Conservation (phyloP, 2,797 vertebrate genomes). For the Melanotaenia parkinsoni region DNA sequence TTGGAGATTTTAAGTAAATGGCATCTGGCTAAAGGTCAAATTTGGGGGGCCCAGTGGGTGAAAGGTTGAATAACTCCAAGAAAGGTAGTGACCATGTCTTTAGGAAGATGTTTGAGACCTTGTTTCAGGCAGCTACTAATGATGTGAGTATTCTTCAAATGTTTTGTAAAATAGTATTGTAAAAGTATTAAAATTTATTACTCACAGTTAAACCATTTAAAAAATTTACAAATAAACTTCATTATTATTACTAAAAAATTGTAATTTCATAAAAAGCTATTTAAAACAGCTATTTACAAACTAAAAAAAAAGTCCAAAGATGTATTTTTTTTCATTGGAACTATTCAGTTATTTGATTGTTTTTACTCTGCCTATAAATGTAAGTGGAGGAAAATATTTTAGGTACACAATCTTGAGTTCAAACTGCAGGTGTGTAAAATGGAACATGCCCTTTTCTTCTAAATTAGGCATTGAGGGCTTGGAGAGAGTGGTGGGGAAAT, state of each 20-base stretch:
- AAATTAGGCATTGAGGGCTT: constrained; percentile 96
- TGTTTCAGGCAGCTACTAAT: constrained; percentile 44
- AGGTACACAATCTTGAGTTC: constrained; percentile 77
- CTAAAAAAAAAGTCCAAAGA: background rate
- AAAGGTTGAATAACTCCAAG: constrained; percentile 92
- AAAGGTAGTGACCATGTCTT: constrained; percentile 83
- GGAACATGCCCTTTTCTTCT: constrained; percentile 92
- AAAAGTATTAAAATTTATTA: background rate
- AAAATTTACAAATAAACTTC: background rate
- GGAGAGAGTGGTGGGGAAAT: constrained; percentile 93
- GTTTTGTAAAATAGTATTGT: background rate
- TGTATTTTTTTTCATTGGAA: background rate
- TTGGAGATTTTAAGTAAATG: constrained; percentile 86
- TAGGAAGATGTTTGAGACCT: constrained; percentile 77
- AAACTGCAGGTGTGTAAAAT: constrained; percentile 95
- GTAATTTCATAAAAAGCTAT: background rate
- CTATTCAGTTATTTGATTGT: constrained; percentile 34
- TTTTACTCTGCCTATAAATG: constrained; percentile 43
- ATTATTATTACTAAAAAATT: background rate
- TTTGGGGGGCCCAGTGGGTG: constrained; percentile 82
- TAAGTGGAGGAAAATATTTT: constrained; percentile 45
- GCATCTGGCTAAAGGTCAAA: constrained; percentile 86
- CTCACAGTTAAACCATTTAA: background rate
- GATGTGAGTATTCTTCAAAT: constrained; percentile 23
- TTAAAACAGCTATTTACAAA: constrained; percentile 23